These are phyloP conservation scores for Xiphorhynchus elegans DNA, from an alignment of 2,113 vertebrate genomes.

Conservation along the genomic window DNA sequence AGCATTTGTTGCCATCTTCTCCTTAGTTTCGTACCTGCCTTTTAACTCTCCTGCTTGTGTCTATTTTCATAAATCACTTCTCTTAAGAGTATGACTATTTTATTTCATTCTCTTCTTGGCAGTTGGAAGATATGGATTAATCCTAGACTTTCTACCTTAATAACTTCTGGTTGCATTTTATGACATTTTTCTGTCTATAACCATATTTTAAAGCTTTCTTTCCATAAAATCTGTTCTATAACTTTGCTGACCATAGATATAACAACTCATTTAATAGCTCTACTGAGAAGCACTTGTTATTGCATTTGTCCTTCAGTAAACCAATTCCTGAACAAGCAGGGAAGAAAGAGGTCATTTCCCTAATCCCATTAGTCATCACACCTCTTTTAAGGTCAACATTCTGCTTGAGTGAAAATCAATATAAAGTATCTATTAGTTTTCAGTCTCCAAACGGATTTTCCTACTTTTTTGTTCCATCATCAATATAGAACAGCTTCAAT, in stretches of 20 bases:
- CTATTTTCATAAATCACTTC: not conserved
- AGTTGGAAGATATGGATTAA: not conserved
- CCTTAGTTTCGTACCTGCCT: not conserved
- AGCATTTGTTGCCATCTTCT: not conserved
- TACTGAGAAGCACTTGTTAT: not conserved
- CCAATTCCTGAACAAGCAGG: not conserved
- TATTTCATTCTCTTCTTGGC: not conserved
- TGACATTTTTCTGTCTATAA: not conserved
- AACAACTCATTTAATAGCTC: not conserved
- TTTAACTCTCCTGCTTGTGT: not conserved
- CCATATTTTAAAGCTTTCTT: not conserved
- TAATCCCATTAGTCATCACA: not conserved
- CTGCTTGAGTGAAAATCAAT: not conserved
- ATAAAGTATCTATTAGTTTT: not conserved
- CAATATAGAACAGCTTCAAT: not conserved
- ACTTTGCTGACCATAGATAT: not conserved
- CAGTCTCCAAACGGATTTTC: not conserved
- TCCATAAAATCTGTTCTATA: not conserved
- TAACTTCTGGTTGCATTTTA: not conserved
- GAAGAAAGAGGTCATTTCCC: not conserved
- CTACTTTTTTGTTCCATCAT: not conserved
- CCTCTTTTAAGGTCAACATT: not conserved
- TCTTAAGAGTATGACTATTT: not conserved
- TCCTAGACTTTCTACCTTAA: not conserved
- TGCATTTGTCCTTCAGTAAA: not conserved